A percentile compares a stretch with the other conserved stretches of the same genome.
These are phyloP conservation scores for Lophochroa leadbeateri DNA, from an alignment of 2,113 vertebrate genomes.

Conservation along the genomic window DNA sequence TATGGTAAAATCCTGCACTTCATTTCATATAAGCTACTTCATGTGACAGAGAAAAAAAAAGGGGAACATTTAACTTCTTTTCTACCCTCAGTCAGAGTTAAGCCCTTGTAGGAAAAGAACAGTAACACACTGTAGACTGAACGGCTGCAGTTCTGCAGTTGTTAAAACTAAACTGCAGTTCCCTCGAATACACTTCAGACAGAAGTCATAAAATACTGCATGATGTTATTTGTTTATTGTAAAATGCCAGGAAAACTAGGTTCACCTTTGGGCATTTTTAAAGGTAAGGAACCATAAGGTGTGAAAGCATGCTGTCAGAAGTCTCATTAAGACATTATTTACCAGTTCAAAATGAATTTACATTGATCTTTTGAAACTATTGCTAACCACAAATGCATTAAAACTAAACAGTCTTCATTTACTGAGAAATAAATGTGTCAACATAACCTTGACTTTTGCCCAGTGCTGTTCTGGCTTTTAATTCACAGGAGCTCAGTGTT, in stretches of 20 bases:
- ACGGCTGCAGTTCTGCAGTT: not conserved
- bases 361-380: slow-evolving; percentile 83
- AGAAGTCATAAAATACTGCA: slow-evolving; percentile 70
- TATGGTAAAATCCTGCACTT: not conserved
- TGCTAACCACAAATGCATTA: slow-evolving; percentile 85
- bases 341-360: slow-evolving; percentile 79
- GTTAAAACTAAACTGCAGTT: slow-evolving; percentile 41
- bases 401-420: slow-evolving; percentile 84
- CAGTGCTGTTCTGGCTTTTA: slow-evolving; percentile 79
- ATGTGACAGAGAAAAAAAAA: not conserved
- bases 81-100: not conserved
- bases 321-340: slow-evolving; percentile 80
- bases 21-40: not conserved
- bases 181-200: slow-evolving; percentile 59
- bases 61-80: not conserved
- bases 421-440: slow-evolving; percentile 84
- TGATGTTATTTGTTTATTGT: slow-evolving; percentile 55
- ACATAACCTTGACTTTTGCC: slow-evolving; percentile 80
- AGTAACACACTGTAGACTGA: slow-evolving; percentile 39
- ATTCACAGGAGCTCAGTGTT: slow-evolving; percentile 76
- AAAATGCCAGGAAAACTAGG: slow-evolving; percentile 29
- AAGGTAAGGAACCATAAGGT: slow-evolving; percentile 72
- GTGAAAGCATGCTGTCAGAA: slow-evolving; percentile 76
- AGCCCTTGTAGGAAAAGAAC: slow-evolving; percentile 24
- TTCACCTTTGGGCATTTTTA: slow-evolving; percentile 64